Base-by-base conservation (phyloP, 2,888 invertebrate species). In the Hydropsyche betteni region DNA sequence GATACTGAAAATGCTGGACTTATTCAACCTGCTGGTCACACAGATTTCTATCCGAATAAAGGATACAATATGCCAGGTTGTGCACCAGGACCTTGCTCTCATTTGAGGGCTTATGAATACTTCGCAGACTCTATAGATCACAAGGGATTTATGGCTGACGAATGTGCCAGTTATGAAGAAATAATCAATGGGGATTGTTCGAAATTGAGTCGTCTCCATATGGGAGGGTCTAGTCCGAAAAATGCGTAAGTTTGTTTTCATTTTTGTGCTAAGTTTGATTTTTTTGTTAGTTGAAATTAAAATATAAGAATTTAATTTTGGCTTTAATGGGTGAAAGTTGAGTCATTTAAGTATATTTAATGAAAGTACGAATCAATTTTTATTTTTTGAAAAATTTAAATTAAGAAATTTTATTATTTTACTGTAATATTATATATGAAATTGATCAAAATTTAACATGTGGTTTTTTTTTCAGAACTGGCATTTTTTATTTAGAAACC, bases 221-320 rank as follows among this genome's bases (percentile, higher is more conserved):
- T 77, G 77, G 77, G 77, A 34, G 75, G 75, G 84, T 4, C 77
- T 79, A 55, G 36, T 6, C 50, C 58, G 7, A 78, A 78, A 50
- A 55, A 74, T 38, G 72, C 69, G 78, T 78, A 50, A 24, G 24
- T 24, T 24, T 24, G 24, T 24, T 24, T 24, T 24, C 1, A 2
- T 24, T 24, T 24, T 24, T 24, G 24, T 24, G 24, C 24, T 2
- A 24, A 24, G 24, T 24, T 2, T 24, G 24, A n/a, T 24, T 24
- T 24, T 24, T 24, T 24, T 24, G 24, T 2, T 24, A 24, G 24
- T 24, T 24, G 2, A 24, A 24, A 24, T 24, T 24, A 24, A 24
- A 24, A 24, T 24, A 24, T 24, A 2, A 24, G 2, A 2, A 24
- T 24, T 24, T 24, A 24, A 24, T 24, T 24, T 24, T 24, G 24